Conservation (phyloP, 2,797 vertebrate species). For the Ptychobarbus kaznakovi region DNA sequence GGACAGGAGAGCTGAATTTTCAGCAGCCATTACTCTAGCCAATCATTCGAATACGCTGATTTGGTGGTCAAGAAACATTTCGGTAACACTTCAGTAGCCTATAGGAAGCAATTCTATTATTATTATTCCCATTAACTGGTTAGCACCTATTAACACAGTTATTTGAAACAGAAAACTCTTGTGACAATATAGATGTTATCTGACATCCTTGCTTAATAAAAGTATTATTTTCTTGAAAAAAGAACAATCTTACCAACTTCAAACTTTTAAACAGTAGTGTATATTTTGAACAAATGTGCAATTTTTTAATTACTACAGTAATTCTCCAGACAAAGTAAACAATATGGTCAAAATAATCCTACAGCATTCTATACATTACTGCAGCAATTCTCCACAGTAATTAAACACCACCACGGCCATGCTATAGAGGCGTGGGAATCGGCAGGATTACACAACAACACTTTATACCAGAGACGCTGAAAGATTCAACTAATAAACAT, state of each 20-base stretch:
- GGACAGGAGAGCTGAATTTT: neutral
- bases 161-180: neutral
- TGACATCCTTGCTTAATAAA: neutral
- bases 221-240: neutral
- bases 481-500: conserved; percentile 40
- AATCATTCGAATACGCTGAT: neutral
- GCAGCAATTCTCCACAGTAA: conserved; percentile 12
- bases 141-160: neutral
- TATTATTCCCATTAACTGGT: neutral
- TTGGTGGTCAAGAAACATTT: neutral
- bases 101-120: neutral
- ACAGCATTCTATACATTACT: neutral
- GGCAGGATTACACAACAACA: conserved; percentile 1
- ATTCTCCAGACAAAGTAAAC: neutral
- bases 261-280: neutral
- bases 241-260: neutral
- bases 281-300: neutral
- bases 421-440: conserved; percentile 32
- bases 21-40: neutral
- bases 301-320: neutral
- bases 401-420: neutral
- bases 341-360: neutral
- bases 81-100: neutral
- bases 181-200: neutral
- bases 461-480: conserved; percentile 10